Evolutionary conservation across 2,797 vertebrate genomes (phyloP).

Genomic region (Brachyrhaphis roseni): DNA sequence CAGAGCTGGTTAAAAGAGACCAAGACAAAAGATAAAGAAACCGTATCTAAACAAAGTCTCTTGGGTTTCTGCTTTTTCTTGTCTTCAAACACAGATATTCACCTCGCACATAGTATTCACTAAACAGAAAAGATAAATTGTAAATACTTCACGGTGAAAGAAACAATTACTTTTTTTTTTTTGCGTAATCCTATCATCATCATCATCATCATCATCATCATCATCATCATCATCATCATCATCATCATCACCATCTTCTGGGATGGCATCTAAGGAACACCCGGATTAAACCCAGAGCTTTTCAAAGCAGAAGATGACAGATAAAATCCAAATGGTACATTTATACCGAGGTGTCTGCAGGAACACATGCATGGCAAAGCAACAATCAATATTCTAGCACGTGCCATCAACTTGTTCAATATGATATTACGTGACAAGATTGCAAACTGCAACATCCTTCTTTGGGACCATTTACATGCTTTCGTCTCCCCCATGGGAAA

Average conservation of each 20-base stretch:
- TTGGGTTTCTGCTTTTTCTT: not conserved
- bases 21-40: not conserved
- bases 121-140: not conserved
- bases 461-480: slow-evolving; percentile 5
- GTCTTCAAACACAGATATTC: not conserved
- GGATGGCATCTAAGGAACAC: not conserved
- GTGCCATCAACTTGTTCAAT: slow-evolving; percentile 9
- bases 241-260: not conserved
- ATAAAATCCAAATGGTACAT: not conserved
- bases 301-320: not conserved
- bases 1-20: not conserved
- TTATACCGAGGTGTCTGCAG: not conserved
- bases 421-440: slow-evolving; percentile 7
- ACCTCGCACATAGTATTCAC: not conserved
- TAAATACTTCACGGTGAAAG: not conserved
- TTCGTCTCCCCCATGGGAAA: slow-evolving; percentile 6
- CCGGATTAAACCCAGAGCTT: not conserved
- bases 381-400: slow-evolving; percentile 12
- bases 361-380: not conserved
- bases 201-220: not conserved
- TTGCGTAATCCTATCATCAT: not conserved
- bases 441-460: slow-evolving; percentile 13
- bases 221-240: not conserved
- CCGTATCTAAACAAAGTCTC: not conserved
- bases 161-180: not conserved